Conservation (phyloP, 2,113 vertebrate species). For the Mobula birostris region DNA sequence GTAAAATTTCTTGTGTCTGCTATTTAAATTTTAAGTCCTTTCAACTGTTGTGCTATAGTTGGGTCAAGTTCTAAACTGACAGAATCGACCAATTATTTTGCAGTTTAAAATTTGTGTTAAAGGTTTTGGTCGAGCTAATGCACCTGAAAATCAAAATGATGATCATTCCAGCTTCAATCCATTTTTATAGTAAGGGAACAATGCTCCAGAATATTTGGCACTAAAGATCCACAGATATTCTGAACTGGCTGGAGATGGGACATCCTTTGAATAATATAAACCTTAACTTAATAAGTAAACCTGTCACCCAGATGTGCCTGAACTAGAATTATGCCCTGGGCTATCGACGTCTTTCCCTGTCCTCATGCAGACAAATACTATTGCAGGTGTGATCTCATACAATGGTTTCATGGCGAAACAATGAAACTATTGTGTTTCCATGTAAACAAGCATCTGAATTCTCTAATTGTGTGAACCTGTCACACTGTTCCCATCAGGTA, state of each 20-base stretch:
- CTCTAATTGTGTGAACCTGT: too few relatives aligned
- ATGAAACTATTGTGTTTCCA: too few relatives aligned
- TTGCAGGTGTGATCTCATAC: not conserved
- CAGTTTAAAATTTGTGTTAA: not conserved
- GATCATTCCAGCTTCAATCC: not conserved
- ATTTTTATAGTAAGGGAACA: not conserved
- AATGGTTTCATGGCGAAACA: not conserved
- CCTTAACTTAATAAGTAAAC: not conserved
- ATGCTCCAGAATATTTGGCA: not conserved
- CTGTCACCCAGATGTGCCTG: not conserved
- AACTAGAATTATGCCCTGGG: not conserved
- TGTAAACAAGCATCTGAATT: too few relatives aligned
- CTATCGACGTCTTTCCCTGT: not conserved
- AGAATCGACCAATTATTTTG: not conserved
- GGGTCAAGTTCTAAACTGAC: not conserved
- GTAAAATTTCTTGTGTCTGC: too few relatives aligned
- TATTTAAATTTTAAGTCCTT: not conserved
- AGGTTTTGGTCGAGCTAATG: not conserved
- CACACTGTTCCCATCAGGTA: too few relatives aligned
- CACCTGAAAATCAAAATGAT: conserved; percentile 3
- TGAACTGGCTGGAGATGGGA: not conserved
- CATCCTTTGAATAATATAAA: not conserved
- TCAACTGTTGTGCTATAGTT: not conserved
- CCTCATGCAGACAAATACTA: not conserved
- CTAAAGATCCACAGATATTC: not conserved